Base-by-base conservation (phyloP, 2,797 vertebrate genomes). In the Cossypha caffra region DNA sequence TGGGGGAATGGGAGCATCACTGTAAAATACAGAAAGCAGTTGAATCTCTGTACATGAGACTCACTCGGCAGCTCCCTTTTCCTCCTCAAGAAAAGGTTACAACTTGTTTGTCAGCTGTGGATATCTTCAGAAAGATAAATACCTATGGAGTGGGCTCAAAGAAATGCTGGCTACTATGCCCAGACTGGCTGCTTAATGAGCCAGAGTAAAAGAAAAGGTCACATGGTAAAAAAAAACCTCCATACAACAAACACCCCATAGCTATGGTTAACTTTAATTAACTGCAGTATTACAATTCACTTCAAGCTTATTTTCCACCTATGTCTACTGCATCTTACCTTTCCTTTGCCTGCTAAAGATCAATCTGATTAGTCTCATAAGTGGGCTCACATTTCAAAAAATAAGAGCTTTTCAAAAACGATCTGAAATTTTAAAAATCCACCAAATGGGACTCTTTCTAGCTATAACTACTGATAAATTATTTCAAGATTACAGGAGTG, bases 181-280 rank as follows among this genome's bases (percentile, higher is more conserved):
- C 93, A 90, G 79, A 93, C 92, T 77, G 83, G 86, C 81, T 88
- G 86, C 82, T 90, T 96, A 97, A 97, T 90, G 96, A 95, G 92
- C 95, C 91, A 83, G 88, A 90, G 96, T 73, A 82, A 94, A 97
- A 95, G 78, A 71, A 96, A 97, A 97, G 95, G 95, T 98, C 96
- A 98, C 95, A 88, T 96, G 96, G 67, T 92, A 96, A 84, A 80
- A 85, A 92, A 94, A 95, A 86, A n/a, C 40, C 83, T 86, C 94
- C 94, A 91, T 93, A 95, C 94, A 97, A 95, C 95, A 97, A 97
- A 96, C 83, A 58, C 95, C 97, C 87, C 5, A 14, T 86, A 95
- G 97, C 97, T 96, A 97, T 33, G 43, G 96, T 97, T 98, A 97
- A 98, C 96, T 97, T 97, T 97, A 97, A 98, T 97, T 98, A 98